Base-by-base conservation (phyloP, 2,113 vertebrate genomes). In the Anser brachyrhynchus region DNA sequence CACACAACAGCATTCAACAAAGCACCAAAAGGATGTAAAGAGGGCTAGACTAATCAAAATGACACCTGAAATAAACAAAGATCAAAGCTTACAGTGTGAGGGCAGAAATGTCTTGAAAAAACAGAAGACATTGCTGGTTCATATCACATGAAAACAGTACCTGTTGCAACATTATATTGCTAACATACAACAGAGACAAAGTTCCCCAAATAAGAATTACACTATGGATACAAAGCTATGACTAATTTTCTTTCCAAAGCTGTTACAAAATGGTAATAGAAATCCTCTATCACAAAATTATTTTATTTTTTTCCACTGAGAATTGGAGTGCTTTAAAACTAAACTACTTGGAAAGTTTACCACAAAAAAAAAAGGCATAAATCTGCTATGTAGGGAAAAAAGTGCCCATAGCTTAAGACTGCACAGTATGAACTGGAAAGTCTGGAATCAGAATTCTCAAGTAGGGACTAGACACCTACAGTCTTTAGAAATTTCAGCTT, bases 401-500 rank as follows among this genome's bases (percentile, higher is more conserved):
- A 21, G 4, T 20, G 16, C 4, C n/a, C 4, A 2, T 10, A 35
- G 5, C 8, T 84, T 79, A 70, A 61, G 23, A 52, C 15, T 31
- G 2, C 22, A 52, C 20, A 74, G 11, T 0, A 0, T 59, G 52
- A 84, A 71, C 26, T 33, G 3, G 41, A 67, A 87, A 89, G 66
- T 62, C 31, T n/a, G 43, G 49, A 84, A 71, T 3, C 0, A 1
- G 7, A 66, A 87, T 8, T 66, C n/a, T 26, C 49, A 66, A 54
- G 31, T 44, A 55, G 9, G 14, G 15, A 59, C 7, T 28, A 26
- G 3, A 41, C 3, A 58, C 22, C 9, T 25, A 69, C 11, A 61
- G 6, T 0, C 0, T 17, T 7, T 59, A 77, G 3, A 18, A 80
- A 52, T 23, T 79, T 7, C 54, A 61, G 9, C 20, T 29, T 15